Percentiles rank a stretch among this genome's conserved stretches.
Conservation (phyloP, 2,113 vertebrate species). For the Dicentrarchus labrax region DNA sequence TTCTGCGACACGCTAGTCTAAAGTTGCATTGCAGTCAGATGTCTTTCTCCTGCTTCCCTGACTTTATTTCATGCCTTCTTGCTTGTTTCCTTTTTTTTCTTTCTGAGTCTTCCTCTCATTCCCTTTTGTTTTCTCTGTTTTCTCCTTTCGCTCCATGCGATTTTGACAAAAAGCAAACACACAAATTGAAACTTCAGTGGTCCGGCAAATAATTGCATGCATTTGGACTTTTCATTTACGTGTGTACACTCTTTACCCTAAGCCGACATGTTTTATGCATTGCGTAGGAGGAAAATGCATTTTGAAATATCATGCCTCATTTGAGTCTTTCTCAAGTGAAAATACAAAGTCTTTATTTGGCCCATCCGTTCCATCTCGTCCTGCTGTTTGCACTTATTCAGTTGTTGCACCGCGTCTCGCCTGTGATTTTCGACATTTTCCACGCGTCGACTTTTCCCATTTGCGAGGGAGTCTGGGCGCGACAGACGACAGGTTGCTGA, state of each 20-base stretch:
- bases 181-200: constrained; percentile 85
- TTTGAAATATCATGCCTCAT: constrained; percentile 84
- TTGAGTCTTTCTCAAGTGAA: constrained; percentile 78
- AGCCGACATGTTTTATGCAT: constrained; percentile 85
- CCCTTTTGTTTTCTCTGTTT: constrained; percentile 22
- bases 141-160: constrained; percentile 19
- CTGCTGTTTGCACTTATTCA: constrained; percentile 80
- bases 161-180: constrained; percentile 69
- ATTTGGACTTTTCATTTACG: constrained; percentile 77
- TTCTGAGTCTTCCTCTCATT: constrained; percentile 39
- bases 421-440: constrained; percentile 74
- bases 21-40: constrained; percentile 72
- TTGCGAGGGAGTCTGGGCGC: constrained; percentile 75
- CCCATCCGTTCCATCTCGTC: constrained; percentile 71
- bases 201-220: constrained; percentile 85
- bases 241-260: constrained; percentile 73
- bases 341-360: constrained; percentile 80
- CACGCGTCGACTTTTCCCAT: constrained; percentile 74
- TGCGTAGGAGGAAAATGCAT: constrained; percentile 58
- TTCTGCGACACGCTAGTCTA: constrained; percentile 78
- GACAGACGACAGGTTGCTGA: constrained; percentile 79
- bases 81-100: constrained; percentile 31
- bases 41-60: constrained; percentile 68
- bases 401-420: constrained; percentile 65
- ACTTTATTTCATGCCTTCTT: constrained; percentile 70